Base-by-base conservation (phyloP, 2,797 vertebrate species). In the Muscicapa striata region DNA sequence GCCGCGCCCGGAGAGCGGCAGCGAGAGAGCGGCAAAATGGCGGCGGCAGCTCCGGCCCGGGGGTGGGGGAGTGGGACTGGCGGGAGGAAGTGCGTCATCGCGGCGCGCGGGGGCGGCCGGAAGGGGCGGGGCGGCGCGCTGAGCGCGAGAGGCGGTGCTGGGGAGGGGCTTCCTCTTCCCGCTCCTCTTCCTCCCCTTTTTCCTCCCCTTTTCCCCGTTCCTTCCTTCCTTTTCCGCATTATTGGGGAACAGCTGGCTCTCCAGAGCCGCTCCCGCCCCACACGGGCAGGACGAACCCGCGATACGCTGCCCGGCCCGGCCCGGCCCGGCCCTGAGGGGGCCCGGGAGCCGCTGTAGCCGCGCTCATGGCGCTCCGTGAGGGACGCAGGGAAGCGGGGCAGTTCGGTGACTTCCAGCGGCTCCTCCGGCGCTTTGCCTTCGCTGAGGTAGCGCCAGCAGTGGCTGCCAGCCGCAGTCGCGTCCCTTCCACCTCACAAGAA, bases 81-180 rank as follows among this genome's bases (percentile, higher is more conserved):
- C 66, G 66, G 54, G 21, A 22, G 69, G 85, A 81, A 74, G 12
- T 8, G 54, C 77, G 77, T 74, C 69, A 88, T 74, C 40, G 26
- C 5, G 14, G 32, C 26, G 81, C 69, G 69, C 69, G 69, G 29
- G n/a, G 68, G 46, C 40, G 61, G 11, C 5, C 20, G 51, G 61
- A 30, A 34, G 23, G 5, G 20, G 15, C 5, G 15, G 10, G 4
- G 34, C 9, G 10, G 15, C 1, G 38, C 16, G 29, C 40, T 40
- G 40, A 40, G 40, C 13, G 40, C 30, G 34, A 4, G 11, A 6
- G 20, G 20, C 0, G 2, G 45, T 1, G 6, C 1, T 7, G 7
- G 1, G 11, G 14, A 0, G 18, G n/a, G 0, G 11, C 4, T n/a
- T 15, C 9, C 15, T 13, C 7, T 4, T 6, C 11, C 14, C 11